These are phyloP conservation scores for Numenius phaeopus DNA, from an alignment of 2,797 vertebrate genomes.

Conservation along the genomic window DNA sequence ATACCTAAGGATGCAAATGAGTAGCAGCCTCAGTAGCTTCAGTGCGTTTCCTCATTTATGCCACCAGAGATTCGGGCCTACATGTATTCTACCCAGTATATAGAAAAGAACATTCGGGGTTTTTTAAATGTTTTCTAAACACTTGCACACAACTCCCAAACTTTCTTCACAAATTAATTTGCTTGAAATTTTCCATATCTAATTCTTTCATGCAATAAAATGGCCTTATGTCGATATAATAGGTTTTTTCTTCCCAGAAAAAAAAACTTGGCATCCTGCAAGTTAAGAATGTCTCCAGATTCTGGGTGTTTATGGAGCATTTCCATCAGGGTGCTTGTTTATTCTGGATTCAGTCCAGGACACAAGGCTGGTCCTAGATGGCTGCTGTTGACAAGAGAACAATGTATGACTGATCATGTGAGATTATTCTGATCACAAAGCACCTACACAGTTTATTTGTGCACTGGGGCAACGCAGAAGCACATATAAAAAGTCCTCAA, in stretches of 20 bases:
- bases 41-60: background rate
- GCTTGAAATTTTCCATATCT: slow-evolving; percentile 33
- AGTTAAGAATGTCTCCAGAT: slow-evolving; percentile 60
- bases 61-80: background rate
- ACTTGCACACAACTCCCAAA: background rate
- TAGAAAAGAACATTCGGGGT: background rate
- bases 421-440: slow-evolving; percentile 67
- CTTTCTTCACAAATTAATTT: slow-evolving; percentile 49
- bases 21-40: background rate
- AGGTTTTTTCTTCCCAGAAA: background rate
- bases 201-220: slow-evolving; percentile 23
- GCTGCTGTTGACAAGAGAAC: slow-evolving; percentile 72
- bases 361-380: slow-evolving; percentile 60
- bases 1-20: background rate
- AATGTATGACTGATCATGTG: slow-evolving; percentile 66
- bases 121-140: background rate
- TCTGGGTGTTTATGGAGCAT: slow-evolving; percentile 66
- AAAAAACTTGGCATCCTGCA: slow-evolving; percentile 42
- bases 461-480: slow-evolving; percentile 2
- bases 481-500: slow-evolving; percentile 16
- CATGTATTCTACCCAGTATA: background rate
- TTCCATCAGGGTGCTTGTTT: slow-evolving; percentile 74
- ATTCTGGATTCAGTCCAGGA: slow-evolving; percentile 73
- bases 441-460: slow-evolving; percentile 68
- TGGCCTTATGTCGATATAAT: background rate